Conservation (phyloP, 2,888 invertebrate genomes). For the Leptopilina syphax region DNA sequence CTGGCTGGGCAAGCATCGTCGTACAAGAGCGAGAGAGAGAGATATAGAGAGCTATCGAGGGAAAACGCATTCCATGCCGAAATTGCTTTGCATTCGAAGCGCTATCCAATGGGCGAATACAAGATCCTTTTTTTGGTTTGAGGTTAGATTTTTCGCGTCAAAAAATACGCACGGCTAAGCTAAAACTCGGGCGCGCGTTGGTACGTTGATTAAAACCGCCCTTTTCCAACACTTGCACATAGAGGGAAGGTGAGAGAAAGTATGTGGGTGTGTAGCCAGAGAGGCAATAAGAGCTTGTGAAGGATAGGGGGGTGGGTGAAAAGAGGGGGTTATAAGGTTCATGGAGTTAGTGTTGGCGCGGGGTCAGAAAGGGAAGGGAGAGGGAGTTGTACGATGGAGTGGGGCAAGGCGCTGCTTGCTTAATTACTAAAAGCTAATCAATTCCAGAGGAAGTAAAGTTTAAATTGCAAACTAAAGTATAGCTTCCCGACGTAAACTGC, state of each 20-base stretch:
- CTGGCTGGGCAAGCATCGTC: slow-evolving; percentile 71
- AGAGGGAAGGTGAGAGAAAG: slow-evolving; percentile 48
- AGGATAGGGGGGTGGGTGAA: slow-evolving; percentile 27
- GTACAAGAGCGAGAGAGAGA: slow-evolving; percentile 42
- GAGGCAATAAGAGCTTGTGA: slow-evolving; percentile 47
- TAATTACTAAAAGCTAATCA: slow-evolving; percentile 77
- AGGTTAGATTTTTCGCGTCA: slow-evolving; percentile 70
- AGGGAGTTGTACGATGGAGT: slow-evolving; percentile 55
- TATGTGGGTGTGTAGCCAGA: slow-evolving; percentile 48
- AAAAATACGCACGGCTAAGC: slow-evolving; percentile 68
- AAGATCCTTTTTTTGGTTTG: slow-evolving; percentile 60
- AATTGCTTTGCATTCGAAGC: slow-evolving; percentile 73
- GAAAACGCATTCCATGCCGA: slow-evolving; percentile 75
- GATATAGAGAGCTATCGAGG: slow-evolving; percentile 68
- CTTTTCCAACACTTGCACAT: slow-evolving; percentile 60
- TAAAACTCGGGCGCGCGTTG: slow-evolving; percentile 28
- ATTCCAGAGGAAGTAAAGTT: slow-evolving; percentile 77
- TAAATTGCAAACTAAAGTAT: slow-evolving; percentile 77
- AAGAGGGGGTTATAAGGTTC: slow-evolving; percentile 40
- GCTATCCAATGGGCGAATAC: slow-evolving; percentile 62
- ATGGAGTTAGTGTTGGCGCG: slow-evolving; percentile 48
- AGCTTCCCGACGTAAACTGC: slow-evolving; percentile 67
- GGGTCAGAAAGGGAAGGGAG: slow-evolving; percentile 49
- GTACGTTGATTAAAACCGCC: slow-evolving; percentile 74
- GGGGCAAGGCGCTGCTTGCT: slow-evolving; percentile 75